Percentiles rank a stretch among this genome's conserved stretches.
These are phyloP conservation scores for Neoitamus cyanurus DNA, from an alignment of 2,888 invertebrate genomes.

Conservation along the genomic window DNA sequence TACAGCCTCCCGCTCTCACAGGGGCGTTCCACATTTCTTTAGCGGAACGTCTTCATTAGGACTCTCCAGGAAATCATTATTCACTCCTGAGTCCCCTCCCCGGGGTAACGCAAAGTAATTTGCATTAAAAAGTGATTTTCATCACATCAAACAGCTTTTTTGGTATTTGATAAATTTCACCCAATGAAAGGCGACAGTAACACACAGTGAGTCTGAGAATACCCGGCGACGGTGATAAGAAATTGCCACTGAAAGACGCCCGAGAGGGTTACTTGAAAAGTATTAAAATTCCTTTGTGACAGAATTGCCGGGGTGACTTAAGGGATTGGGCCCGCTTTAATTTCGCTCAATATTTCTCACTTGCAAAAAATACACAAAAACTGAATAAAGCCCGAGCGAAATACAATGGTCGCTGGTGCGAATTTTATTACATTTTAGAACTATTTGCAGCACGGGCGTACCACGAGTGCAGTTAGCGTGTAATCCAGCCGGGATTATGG, in stretches of 20 bases:
- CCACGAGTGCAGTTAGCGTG: neutral
- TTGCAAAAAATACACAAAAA: neutral
- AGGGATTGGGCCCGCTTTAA: neutral
- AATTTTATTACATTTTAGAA: neutral
- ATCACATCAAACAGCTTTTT: slow-evolving; percentile 41
- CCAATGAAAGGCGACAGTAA: slow-evolving; percentile 20
- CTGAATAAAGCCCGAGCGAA: neutral
- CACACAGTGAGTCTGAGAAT: neutral
- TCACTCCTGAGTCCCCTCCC: neutral
- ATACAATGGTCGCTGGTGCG: neutral
- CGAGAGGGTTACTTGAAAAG: slow-evolving; percentile 1
- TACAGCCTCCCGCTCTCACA: neutral
- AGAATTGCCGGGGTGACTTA: neutral
- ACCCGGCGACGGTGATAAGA: neutral
- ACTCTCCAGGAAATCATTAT: slow-evolving; percentile 29
- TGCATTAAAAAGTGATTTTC: slow-evolving; percentile 44
- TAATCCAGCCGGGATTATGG: neutral
- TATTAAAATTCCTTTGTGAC: slow-evolving; percentile 1
- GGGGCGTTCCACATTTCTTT: neutral
- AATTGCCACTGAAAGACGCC: neutral
- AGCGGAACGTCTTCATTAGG: slow-evolving; percentile 17
- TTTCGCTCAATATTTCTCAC: neutral
- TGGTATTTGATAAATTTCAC: slow-evolving; percentile 32
- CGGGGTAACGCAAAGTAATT: slow-evolving; percentile 10
- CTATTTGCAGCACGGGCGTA: neutral